phyloP scores from a whole-genome alignment of 2,113 vertebrate genomes.

The Aphelocoma coerulescens region DNA sequence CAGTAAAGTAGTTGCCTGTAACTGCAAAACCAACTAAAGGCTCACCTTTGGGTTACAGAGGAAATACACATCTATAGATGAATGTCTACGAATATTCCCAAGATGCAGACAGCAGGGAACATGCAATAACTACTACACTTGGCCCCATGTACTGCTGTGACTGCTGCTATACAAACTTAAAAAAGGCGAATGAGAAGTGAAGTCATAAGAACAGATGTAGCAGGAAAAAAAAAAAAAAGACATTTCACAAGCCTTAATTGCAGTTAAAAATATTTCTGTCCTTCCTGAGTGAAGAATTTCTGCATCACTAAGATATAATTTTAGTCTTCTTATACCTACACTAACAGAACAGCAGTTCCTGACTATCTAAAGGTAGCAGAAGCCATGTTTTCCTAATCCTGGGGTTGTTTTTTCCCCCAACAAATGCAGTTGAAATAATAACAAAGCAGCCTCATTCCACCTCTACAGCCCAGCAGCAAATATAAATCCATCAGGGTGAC shows the following conservation, averaged over 20 bases:
- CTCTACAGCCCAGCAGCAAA: constrained; percentile 20
- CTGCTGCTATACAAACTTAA: not conserved
- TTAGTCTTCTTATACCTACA: constrained; percentile 32
- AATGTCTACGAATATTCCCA: not conserved
- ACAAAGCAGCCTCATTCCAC: constrained; percentile 9
- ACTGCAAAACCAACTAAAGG: not conserved
- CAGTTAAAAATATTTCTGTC: constrained; percentile 26
- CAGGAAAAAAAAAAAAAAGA: not conserved
- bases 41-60: not conserved
- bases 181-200: not conserved
- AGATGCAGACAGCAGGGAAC: not conserved
- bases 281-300: constrained; percentile 4
- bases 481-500: constrained; percentile 48
- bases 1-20: not conserved
- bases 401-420: not conserved
- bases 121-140: not conserved
- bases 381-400: constrained; percentile 22
- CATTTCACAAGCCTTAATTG: constrained; percentile 13
- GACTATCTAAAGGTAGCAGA: constrained; percentile 21
- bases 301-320: constrained; percentile 26
- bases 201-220: not conserved
- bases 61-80: not conserved
- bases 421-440: constrained; percentile 31
- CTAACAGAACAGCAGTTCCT: not conserved
- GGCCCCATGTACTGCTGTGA: not conserved